These are phyloP conservation scores for Sebastes wilsoni DNA, from an alignment of 2,797 vertebrate genomes.

Conservation along the genomic window DNA sequence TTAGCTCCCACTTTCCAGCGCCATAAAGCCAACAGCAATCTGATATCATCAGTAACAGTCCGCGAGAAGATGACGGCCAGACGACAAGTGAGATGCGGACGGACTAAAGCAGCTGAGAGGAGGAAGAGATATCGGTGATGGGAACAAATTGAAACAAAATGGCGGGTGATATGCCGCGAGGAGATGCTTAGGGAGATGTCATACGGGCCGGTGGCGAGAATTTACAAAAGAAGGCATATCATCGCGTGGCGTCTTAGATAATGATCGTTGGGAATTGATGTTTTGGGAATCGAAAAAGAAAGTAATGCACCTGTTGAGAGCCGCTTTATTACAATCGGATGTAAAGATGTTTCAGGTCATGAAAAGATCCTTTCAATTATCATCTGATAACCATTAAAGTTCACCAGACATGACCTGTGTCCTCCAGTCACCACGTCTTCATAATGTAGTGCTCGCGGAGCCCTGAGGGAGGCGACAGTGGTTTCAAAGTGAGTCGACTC, in stretches of 20 bases:
- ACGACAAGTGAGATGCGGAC: conserved; percentile 67
- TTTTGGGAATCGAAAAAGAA: neutral
- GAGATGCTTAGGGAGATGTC: conserved; percentile 52
- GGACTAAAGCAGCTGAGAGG: conserved; percentile 53
- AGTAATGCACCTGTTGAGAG: conserved; percentile 30
- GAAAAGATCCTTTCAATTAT: conserved; percentile 25
- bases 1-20: conserved; percentile 59
- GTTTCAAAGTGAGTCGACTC: conserved; percentile 60
- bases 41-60: conserved; percentile 72
- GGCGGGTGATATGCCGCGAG: conserved; percentile 25
- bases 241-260: conserved; percentile 22
- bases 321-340: neutral
- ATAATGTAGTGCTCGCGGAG: conserved; percentile 57
- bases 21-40: conserved; percentile 52
- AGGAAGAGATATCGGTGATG: conserved; percentile 58
- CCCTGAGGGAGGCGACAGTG: conserved; percentile 75
- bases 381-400: conserved; percentile 35
- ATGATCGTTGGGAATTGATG: neutral
- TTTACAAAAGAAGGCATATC: conserved; percentile 22
- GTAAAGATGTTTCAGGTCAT: neutral
- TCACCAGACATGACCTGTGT: conserved; percentile 48
- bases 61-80: conserved; percentile 67
- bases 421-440: conserved; percentile 28
- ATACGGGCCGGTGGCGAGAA: conserved; percentile 20
- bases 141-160: conserved; percentile 78